Evolutionary conservation across 2,888 invertebrate genomes (phyloP).

Genomic region (Idaea biselata): DNA sequence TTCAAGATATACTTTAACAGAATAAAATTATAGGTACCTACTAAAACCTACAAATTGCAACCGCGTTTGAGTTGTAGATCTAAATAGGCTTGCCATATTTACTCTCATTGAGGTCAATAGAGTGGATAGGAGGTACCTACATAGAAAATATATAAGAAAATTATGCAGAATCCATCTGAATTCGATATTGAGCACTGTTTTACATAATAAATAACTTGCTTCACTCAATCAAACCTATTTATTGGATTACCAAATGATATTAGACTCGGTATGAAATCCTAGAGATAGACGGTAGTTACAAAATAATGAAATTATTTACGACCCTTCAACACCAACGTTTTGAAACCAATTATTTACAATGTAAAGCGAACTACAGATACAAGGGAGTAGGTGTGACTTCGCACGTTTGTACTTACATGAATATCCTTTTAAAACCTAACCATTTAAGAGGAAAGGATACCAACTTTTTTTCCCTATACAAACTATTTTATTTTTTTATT

Average conservation of each 20-base stretch:
- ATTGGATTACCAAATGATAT: constrained; percentile 46
- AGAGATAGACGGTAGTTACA: constrained; percentile 34
- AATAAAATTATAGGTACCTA: too few species aligned
- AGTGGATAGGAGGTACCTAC: constrained; percentile 5
- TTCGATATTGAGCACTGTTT: constrained; percentile 21
- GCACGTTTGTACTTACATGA: not conserved
- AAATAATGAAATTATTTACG: constrained; percentile 44
- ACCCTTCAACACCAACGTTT: constrained; percentile 20
- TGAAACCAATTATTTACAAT: constrained; percentile 28
- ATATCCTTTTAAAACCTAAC: not conserved
- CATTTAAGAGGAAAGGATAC: not conserved
- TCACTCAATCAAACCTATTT: constrained; percentile 40
- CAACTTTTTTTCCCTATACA: too few species aligned
- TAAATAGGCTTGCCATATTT: constrained; percentile 3
- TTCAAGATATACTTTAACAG: too few species aligned
- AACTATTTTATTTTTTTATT: too few species aligned
- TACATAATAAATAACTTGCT: constrained; percentile 39
- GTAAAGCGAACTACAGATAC: constrained; percentile 6
- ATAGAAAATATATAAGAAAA: constrained; percentile 16
- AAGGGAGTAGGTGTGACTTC: not conserved
- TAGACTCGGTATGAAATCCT: constrained; percentile 27
- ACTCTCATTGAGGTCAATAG: constrained; percentile 12
- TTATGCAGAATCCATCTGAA: constrained; percentile 26
- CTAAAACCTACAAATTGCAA: not conserved
- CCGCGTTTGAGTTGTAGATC: not conserved